These are phyloP conservation scores for Venturia canescens DNA, from an alignment of 1,140 invertebrate species.

Conservation along the genomic window DNA sequence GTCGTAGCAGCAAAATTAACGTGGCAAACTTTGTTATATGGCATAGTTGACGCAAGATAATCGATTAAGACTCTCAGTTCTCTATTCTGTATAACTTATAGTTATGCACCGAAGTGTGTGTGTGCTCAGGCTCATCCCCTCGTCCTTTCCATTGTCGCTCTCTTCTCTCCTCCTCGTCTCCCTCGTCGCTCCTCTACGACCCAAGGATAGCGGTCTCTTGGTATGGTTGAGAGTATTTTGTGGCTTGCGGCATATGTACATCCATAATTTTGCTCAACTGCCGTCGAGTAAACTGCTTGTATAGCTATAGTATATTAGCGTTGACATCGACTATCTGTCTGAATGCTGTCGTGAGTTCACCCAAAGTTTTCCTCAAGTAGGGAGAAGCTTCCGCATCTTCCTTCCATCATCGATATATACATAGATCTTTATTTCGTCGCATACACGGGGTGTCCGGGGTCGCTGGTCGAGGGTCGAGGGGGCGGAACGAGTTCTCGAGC, in stretches of 20 bases:
- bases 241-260: conserved; percentile 22
- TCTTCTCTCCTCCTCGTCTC: neutral
- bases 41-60: conserved; percentile 22
- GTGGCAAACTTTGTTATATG: conserved; percentile 20
- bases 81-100: conserved; percentile 16
- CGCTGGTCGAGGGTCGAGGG: too few relatives aligned
- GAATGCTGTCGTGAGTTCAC: conserved; percentile 4
- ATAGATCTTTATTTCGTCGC: neutral
- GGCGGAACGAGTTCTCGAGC: too few relatives aligned
- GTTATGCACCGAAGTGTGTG: conserved; percentile 9
- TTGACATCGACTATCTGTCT: conserved; percentile 19
- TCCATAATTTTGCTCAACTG: conserved; percentile 22
- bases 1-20: conserved; percentile 6
- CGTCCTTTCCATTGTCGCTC: neutral
- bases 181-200: neutral
- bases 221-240: conserved; percentile 16
- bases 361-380: conserved; percentile 14
- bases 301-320: conserved; percentile 1
- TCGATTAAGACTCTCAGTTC: conserved; percentile 16
- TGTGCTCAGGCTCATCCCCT: neutral
- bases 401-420: neutral
- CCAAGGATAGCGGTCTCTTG: neutral
- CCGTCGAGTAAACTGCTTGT: neutral
- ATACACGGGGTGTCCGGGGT: neutral
- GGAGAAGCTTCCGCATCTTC: neutral